Base-by-base conservation (phyloP, 2,113 vertebrate genomes). In the Halcyon malimbica region DNA sequence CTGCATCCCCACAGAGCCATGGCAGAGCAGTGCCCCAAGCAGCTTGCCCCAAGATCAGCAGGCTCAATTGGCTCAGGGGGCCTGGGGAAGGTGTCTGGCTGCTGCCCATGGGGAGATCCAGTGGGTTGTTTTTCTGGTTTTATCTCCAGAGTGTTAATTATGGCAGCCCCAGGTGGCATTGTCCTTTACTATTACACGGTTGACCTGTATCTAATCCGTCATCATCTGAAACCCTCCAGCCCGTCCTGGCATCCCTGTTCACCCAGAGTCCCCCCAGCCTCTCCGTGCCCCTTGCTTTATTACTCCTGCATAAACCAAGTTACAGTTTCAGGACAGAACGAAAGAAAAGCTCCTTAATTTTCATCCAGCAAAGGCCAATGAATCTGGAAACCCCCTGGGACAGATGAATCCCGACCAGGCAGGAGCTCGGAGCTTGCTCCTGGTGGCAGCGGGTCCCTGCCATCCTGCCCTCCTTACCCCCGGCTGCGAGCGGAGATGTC, bases 161-260 rank as follows among this genome's bases (percentile, higher is more conserved):
- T 90, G 74, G 59, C 96, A 96, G 96, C 90, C 96, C 93, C 96
- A 96, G 95, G 95, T 97, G 95, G 91, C 91, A 94, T 90, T 94
- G 93, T 96, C 92, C 93, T 77, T 94, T 74, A 75, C 92, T 70
- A 92, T 95, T 94, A 94, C 76, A 92, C 62, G 39, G 79, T 92
- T 96, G 96, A 96, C 92, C 96, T 97, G 88, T 87, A 90, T 69
- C 94, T 93, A 96, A 96, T 96, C 96, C 21, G 31, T 96, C 94
- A 90, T 92, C 95, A 83, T 94, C 88, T 73, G 80, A 92, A 96
- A 75, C 86, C 86, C 92, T 86, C 88, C 80, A 64, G 77, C 90
- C 88, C 10, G 0, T 85, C 86, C 85, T 95, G 96, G 95, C 95
- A 96, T 75, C 77, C 63, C 83, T 5, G 57, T 2, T 79, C 0